Conservation (phyloP, 2,888 invertebrate genomes). For the Sinohyriopsis cumingii region DNA sequence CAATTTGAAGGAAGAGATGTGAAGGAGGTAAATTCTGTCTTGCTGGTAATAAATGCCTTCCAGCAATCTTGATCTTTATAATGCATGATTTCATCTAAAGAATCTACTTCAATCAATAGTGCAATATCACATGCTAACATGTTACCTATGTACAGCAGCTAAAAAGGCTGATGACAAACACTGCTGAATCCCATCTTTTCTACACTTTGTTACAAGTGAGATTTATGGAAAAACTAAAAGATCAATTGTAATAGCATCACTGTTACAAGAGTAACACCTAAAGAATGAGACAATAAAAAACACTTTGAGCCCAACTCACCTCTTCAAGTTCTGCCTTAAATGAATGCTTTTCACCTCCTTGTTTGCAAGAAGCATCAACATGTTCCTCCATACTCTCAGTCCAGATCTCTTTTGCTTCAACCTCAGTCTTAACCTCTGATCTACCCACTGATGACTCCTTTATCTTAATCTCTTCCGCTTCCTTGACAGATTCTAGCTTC, state of each 20-base stretch:
- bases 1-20: too few relatives aligned
- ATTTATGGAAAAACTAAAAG: neutral
- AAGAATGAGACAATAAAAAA: neutral
- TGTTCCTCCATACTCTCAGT: constrained; percentile 17
- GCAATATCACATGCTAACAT: too few relatives aligned
- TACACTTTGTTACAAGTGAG: too few relatives aligned
- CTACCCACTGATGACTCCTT: constrained; percentile 42
- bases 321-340: constrained; percentile 17
- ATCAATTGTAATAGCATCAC: neutral
- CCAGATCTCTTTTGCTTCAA: constrained; percentile 17
- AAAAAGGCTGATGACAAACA: too few relatives aligned
- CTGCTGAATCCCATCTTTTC: too few relatives aligned
- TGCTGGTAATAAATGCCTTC: too few relatives aligned
- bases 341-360: constrained; percentile 10
- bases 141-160: too few relatives aligned
- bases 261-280: neutral
- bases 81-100: too few relatives aligned
- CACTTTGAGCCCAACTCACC: constrained; percentile 1
- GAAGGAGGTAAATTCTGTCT: too few relatives aligned
- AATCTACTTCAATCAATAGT: too few relatives aligned
- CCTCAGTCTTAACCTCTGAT: constrained; percentile 23
- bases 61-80: too few relatives aligned
- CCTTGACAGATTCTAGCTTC: constrained; percentile 34
- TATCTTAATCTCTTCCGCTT: constrained; percentile 55
- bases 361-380: constrained; percentile 7